Evolutionary conservation across 2,113 vertebrate species (phyloP).

Genomic region (Tautogolabrus adspersus): DNA sequence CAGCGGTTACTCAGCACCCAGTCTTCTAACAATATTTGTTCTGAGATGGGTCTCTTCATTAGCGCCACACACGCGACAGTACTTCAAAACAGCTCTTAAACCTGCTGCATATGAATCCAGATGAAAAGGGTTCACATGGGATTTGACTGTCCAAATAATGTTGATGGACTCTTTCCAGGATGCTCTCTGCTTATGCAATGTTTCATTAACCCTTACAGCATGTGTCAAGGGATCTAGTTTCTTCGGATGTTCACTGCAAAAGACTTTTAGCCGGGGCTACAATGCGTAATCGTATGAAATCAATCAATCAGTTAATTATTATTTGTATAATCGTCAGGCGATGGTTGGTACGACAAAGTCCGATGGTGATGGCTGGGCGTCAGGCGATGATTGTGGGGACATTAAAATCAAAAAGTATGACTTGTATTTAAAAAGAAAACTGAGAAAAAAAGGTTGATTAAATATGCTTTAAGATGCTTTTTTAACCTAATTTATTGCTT

Average conservation of each 20-base stretch:
- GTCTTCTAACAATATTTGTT: neutral
- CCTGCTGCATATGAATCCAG: neutral
- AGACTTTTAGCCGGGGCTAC: no score
- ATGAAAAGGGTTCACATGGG: neutral
- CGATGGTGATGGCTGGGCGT: no score
- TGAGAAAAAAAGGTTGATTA: no score
- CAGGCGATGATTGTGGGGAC: no score
- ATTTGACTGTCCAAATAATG: slow-evolving; percentile 5
- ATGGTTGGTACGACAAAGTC: no score
- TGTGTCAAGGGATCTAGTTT: neutral
- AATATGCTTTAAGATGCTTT: no score
- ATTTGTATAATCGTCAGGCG: no score
- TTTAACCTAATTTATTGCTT: no score
- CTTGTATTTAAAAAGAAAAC: no score
- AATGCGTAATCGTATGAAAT: no score
- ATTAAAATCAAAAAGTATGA: no score
- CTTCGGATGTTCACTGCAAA: neutral
- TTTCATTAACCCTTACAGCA: slow-evolving; percentile 3
- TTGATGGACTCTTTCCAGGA: slow-evolving; percentile 7
- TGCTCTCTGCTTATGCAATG: slow-evolving; percentile 11
- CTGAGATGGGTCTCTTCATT: slow-evolving; percentile 7
- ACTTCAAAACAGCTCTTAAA: neutral
- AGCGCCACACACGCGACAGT: neutral
- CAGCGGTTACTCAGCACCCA: neutral
- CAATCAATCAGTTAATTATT: no score